A percentile compares a stretch with the other conserved stretches of the same genome.
phyloP scores from a whole-genome alignment of 1,140 invertebrate species.

The Zaprionus ghesquierei region DNA sequence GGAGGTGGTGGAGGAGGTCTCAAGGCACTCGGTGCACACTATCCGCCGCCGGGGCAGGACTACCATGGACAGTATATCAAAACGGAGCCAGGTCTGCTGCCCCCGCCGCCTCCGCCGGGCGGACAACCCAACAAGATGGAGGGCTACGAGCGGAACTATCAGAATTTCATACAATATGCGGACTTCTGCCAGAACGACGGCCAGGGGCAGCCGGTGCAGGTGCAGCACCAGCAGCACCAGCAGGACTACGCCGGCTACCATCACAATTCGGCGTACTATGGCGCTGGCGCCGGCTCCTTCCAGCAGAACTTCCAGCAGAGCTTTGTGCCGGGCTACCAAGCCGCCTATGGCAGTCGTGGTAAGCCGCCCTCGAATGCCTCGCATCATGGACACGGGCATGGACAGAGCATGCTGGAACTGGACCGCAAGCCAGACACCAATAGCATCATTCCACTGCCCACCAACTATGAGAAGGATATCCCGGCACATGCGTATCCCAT shows the following conservation, averaged over 20 bases:
- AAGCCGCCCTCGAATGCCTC: constrained; percentile 39
- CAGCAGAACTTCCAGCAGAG: constrained; percentile 81
- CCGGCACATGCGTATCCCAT: constrained; percentile 81
- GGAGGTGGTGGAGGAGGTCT: constrained; percentile 57
- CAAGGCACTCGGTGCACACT: constrained; percentile 61
- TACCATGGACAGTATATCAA: constrained; percentile 79
- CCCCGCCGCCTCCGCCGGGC: constrained; percentile 44
- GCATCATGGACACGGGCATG: constrained; percentile 54
- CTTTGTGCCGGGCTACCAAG: constrained; percentile 77
- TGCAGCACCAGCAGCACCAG: constrained; percentile 60
- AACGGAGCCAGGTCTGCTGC: constrained; percentile 73
- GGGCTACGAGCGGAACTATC: constrained; percentile 82
- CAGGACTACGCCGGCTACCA: constrained; percentile 77
- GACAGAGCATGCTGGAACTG: constrained; percentile 70
- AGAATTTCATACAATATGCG: constrained; percentile 82
- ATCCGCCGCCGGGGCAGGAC: constrained; percentile 67
- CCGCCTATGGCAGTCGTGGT: constrained; percentile 56
- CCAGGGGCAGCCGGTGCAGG: constrained; percentile 59
- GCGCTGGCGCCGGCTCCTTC: constrained; percentile 62
- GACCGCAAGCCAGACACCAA: constrained; percentile 76
- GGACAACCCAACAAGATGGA: constrained; percentile 79
- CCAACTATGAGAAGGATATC: constrained; percentile 82
- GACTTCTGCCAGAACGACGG: constrained; percentile 82
- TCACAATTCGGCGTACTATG: constrained; percentile 73
- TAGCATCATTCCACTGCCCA: constrained; percentile 79